Evolutionary conservation across 92 coral and sea anemone species (phyloP).

Genomic region (Palythoa grandis): DNA sequence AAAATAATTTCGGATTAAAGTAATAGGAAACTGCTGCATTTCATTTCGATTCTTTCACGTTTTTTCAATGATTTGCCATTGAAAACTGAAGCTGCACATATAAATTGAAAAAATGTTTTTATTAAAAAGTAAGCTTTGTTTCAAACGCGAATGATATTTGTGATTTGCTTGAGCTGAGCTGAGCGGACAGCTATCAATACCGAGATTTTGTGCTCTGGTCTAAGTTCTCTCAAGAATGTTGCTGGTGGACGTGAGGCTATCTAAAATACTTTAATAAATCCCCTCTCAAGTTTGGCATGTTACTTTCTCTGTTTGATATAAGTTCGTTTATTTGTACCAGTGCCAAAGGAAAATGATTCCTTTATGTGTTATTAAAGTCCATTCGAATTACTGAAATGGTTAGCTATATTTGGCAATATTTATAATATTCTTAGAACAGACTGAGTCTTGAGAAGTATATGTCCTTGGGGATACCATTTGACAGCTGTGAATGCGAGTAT

Average conservation of each 20-base stretch:
- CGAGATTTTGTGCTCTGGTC: background rate
- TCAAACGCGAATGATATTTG: background rate
- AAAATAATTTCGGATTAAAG: background rate
- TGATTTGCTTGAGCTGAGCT: background rate
- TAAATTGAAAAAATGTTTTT: background rate
- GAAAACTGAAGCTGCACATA: background rate
- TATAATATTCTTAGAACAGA: background rate
- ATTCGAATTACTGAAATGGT: background rate
- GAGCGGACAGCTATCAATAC: background rate
- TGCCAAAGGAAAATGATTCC: background rate
- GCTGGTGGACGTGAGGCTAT: background rate
- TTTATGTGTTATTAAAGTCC: background rate
- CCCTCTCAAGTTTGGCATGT: background rate
- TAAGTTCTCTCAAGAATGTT: background rate
- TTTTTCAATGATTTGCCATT: background rate
- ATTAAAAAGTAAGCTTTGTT: no score
- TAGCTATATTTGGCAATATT: constrained; percentile 2
- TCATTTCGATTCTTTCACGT: background rate
- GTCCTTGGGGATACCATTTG: background rate
- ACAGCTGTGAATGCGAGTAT: background rate
- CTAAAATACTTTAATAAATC: constrained; percentile 21
- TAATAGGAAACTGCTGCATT: background rate
- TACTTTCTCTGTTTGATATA: background rate
- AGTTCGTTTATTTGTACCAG: background rate
- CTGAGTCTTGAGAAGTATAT: background rate